phyloP scores from a whole-genome alignment of 2,888 invertebrate species.

The Dynastes grantii region DNA sequence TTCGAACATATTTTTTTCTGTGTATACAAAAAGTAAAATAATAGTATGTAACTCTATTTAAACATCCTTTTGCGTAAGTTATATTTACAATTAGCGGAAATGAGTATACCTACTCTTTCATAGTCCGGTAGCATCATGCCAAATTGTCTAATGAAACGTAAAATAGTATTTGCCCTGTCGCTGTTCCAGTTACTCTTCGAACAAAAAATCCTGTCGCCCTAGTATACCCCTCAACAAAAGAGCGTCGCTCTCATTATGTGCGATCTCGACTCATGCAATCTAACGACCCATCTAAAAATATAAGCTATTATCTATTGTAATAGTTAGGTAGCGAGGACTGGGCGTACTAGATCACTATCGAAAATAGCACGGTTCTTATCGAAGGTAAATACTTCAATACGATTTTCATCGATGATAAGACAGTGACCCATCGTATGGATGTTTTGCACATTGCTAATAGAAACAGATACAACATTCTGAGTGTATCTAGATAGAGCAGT shows the following conservation, averaged over 20 bases:
- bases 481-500: neutral
- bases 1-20: no score
- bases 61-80: no score
- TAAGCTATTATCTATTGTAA: constrained; percentile 53
- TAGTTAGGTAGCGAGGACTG: constrained; percentile 47
- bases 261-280: constrained; percentile 49
- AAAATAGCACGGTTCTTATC: constrained; percentile 32
- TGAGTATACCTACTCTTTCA: neutral
- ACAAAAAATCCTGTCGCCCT: constrained; percentile 46
- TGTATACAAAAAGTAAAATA: no score
- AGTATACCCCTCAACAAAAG: constrained; percentile 44
- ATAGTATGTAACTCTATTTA: no score
- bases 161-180: constrained; percentile 46
- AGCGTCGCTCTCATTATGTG: constrained; percentile 49
- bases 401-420: constrained; percentile 37
- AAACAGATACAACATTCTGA: neutral
- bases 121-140: constrained; percentile 34
- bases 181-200: constrained; percentile 29
- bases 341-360: constrained; percentile 40
- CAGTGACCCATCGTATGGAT: neutral
- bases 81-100: no score
- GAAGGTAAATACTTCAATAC: constrained; percentile 35
- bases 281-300: constrained; percentile 53
- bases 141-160: constrained; percentile 47
- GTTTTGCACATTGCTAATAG: constrained; percentile 14